Base-by-base conservation (phyloP, 1,140 invertebrate species). In the Cydia strobilella region DNA sequence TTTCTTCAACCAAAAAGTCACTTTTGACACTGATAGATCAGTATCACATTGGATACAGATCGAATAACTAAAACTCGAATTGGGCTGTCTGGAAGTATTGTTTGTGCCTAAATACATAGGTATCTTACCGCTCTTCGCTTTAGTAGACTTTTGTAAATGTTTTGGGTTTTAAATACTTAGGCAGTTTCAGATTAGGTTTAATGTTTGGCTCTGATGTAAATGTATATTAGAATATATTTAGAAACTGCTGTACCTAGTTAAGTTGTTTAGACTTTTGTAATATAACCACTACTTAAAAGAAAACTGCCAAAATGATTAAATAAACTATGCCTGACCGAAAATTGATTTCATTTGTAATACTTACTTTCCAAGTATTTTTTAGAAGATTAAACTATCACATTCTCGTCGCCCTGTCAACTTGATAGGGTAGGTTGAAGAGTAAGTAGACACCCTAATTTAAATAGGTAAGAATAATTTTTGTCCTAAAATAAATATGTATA, bases 251-350 rank as follows among this genome's bases (percentile, higher is more conserved):
- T 54, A 62, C 72, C 59, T 79, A 80, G 71, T 72, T 63, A 72
- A 75, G 79, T 81, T 81, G 76, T 31, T 69, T 73, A 74, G 4
- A 72, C 76, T 85, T 87, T 87, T 87, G 81, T 85, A 82, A 82
- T 79, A 74, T 82, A 82, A 76, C 75, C 81, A 82, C 88, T 85
- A 25, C 25, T 25, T 25, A 83, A 80, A 73, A 80, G 83, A 79
- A 77, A 86, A 84, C 80, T 88, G 88, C 87, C 87, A 90, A 91
- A 89, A 88, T 85, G 87, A 89, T 88, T 88, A 77, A 82, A 82
- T 69, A 35, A 69, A 69, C 15, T 12, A 69, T 69, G 15, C 31
- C 65, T 69, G 65, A 77, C 23, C 73, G 20, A 73, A 4, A 74
- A 18, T 1, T 77, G 74, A 75, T 69, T 82, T 82, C 82, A 76